Conservation (phyloP, 2,888 invertebrate species). For the Ashinkailepas kermadecensis region DNA sequence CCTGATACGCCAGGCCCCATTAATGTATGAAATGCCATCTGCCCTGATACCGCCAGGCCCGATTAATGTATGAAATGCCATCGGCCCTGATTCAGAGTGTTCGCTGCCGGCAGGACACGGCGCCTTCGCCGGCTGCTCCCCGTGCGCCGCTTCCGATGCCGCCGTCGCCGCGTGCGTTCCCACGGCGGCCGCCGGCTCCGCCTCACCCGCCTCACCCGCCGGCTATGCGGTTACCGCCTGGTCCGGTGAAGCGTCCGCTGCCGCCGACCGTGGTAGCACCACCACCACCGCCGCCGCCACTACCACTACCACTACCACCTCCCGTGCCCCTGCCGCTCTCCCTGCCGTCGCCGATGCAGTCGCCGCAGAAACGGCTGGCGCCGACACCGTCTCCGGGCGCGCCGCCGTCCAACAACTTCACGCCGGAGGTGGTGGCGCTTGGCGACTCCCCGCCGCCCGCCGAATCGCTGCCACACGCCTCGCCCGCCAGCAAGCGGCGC, state of each 20-base stretch:
- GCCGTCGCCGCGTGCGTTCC: neutral
- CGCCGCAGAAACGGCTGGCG: neutral
- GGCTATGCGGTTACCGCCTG: neutral
- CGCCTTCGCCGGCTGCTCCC: neutral
- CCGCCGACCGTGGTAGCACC: neutral
- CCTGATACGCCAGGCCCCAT: too few species aligned
- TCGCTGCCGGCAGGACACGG: too few species aligned
- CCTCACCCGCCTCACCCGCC: neutral
- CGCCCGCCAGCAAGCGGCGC: slow-evolving; percentile 12
- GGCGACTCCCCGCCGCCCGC: neutral
- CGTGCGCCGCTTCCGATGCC: neutral
- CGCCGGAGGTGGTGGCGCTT: neutral
- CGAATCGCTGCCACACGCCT: neutral
- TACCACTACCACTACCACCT: too few species aligned
- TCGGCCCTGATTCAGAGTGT: too few species aligned
- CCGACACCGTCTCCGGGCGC: neutral
- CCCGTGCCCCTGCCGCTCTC: neutral
- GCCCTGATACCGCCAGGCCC: too few species aligned
- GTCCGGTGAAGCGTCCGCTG: neutral
- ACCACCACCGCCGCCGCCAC: too few species aligned
- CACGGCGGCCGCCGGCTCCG: neutral
- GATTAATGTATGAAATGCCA: too few species aligned
- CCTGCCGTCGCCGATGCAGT: neutral
- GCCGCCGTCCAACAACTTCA: neutral
- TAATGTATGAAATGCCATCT: too few species aligned